Evolutionary conservation across 2,888 invertebrate genomes (phyloP), one percentile per base, ranked within the genome.

Genomic region (Drosophila diplacantha): DNA sequence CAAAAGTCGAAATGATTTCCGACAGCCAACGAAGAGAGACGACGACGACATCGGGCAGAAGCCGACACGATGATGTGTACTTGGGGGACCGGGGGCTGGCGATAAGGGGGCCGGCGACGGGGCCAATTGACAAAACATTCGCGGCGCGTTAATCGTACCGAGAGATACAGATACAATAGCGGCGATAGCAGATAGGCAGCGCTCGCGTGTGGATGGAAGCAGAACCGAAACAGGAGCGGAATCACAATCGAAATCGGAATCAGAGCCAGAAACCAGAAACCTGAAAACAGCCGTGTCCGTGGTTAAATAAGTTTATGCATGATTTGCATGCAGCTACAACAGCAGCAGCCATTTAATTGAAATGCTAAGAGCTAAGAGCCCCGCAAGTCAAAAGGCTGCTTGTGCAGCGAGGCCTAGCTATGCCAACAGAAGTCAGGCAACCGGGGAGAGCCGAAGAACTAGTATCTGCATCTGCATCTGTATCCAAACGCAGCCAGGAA

Each of bases 1-100:
- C 80, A 80, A 80, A 80, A 80, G 81, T 74, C 79, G 62, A 80
- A 81, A 77, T 77, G 70, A 73, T 79, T 75, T 80, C 75, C 79
- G 74, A 77, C 78, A 60, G 58, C 58, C 56, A 24, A 35, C 54
- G 34, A 59, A 38, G 56, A 38, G 34, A 20, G 35, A 37, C 59
- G 60, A 52, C 59, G 60, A 52, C 46, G 44, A 39, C 24, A 59
- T 59, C 49, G 67, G 59, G 20, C 47, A 51, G 39, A 34, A 37
- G 55, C 34, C 55, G 46, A 59, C 22, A 39, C 18, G 39, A 34
- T 29, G 59, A 46, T 29, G 57, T 29, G 54, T 32, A 20, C 38
- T 31, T 18, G 2, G 34, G 35, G 43, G 43, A 47, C 26, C 18
- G 4, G 34, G 34, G 34, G 34, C 18, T 34, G 18, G 41, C 37